phyloP scores from a whole-genome alignment of 2,888 invertebrate species.

The Pteria penguin region DNA sequence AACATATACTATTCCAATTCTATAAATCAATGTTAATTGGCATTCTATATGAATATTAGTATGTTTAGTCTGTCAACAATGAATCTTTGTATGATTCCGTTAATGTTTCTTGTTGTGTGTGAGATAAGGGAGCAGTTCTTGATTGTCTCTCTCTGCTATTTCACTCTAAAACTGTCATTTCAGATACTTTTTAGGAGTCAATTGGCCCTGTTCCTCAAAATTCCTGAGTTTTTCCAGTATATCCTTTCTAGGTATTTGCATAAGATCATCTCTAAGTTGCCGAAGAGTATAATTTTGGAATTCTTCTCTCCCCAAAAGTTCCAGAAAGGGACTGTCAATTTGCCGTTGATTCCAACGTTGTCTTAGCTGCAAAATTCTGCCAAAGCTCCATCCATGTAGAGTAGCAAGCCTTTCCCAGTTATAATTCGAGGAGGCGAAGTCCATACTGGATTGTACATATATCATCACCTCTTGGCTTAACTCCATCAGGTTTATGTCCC shows the following conservation, averaged over 20 bases:
- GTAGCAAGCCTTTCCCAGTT: constrained; percentile 33
- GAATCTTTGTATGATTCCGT: no score
- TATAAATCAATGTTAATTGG: no score
- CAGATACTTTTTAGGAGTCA: not conserved
- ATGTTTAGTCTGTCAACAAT: no score
- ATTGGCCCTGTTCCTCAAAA: constrained; percentile 12
- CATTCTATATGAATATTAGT: no score
- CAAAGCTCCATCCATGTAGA: constrained; percentile 33
- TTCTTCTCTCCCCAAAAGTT: constrained; percentile 20
- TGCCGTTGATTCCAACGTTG: constrained; percentile 32
- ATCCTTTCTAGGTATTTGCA: constrained; percentile 33
- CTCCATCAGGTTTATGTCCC: constrained; percentile 12
- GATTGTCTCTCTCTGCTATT: no score
- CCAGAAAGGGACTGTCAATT: constrained; percentile 34
- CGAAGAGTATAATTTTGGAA: constrained; percentile 33
- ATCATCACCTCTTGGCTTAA: constrained; percentile 18
- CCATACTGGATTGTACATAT: constrained; percentile 13
- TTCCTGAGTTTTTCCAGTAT: constrained; percentile 21
- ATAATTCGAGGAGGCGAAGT: constrained; percentile 7
- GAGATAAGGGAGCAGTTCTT: no score
- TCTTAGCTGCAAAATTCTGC: constrained; percentile 22
- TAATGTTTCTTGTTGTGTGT: no score
- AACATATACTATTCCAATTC: no score
- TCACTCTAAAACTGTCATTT: no score
- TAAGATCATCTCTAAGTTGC: constrained; percentile 28